Evolutionary conservation across 1,140 invertebrate genomes (phyloP).

Genomic region (Chironomus striatipennis): DNA sequence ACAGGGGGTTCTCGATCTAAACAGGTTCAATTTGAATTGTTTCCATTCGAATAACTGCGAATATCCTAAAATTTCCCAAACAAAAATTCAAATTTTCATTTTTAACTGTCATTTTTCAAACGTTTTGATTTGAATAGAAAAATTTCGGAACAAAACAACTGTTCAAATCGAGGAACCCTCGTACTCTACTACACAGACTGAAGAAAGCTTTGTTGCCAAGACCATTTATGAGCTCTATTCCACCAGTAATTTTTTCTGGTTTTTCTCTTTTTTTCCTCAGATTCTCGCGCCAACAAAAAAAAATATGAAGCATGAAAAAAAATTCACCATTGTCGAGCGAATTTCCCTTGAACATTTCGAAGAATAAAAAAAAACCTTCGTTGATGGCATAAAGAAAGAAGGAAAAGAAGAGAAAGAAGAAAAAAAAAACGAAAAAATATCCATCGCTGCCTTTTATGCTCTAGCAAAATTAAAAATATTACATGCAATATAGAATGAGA

Average conservation of each 20-base stretch:
- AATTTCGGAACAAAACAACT: too few species aligned
- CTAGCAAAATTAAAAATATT: slow-evolving; percentile 23
- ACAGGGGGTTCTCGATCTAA: too few species aligned
- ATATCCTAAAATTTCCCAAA: too few species aligned
- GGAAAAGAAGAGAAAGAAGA: neutral
- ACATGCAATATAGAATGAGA: slow-evolving; percentile 15
- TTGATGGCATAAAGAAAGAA: neutral
- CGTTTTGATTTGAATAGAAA: too few species aligned
- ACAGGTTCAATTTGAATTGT: too few species aligned
- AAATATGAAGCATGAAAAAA: slow-evolving; percentile 19
- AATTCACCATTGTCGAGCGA: slow-evolving; percentile 3
- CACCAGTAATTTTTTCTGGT: neutral
- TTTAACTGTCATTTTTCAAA: too few species aligned
- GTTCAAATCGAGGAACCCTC: too few species aligned
- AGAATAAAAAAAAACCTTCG: slow-evolving; percentile 8
- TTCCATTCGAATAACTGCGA: too few species aligned
- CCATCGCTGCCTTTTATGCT: slow-evolving; percentile 11
- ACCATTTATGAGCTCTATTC: too few species aligned
- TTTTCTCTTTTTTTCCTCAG: neutral
- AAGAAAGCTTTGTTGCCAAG: too few species aligned
- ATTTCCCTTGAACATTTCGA: slow-evolving; percentile 20
- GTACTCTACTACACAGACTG: too few species aligned
- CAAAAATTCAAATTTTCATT: too few species aligned
- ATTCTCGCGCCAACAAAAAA: slow-evolving; percentile 18
- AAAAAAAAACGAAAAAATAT: slow-evolving; percentile 7